Base-by-base conservation (phyloP, 2,113 vertebrate genomes). In the Taxidea taxus region DNA sequence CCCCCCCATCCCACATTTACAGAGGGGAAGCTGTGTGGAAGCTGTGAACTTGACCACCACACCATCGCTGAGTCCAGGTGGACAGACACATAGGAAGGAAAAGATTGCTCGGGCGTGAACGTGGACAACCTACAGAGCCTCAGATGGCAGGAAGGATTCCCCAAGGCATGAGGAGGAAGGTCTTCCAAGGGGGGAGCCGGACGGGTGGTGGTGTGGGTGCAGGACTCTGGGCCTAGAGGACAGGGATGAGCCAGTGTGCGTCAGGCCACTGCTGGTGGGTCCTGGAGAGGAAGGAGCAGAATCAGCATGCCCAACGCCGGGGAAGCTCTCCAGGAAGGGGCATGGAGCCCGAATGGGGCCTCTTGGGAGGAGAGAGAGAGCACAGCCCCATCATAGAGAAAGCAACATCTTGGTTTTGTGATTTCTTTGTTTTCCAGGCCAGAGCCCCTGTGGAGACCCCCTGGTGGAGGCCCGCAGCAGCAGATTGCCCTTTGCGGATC, bases 371-470 rank as follows among this genome's bases (percentile, higher is more conserved):
- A 34, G 56, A 21, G 44, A 31, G 78, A 34, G 78, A 87, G 20
- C 0, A 1, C 13, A 1, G 3, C n/a, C 47, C 4, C 2, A 58
- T 77, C 58, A 12, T 3, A 12, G 31, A 7, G 4, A 31, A 18
- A 39, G 68, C 3, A 0, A 42, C 25, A 4, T 18, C 31, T 51
- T 8, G 2, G 54, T 62, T 83, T 81, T 54, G 74, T 29, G 96
- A 94, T 6, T 23, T 87, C 81, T 88, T 27, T 89, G 74, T 80
- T 78, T 86, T 89, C 91, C 94, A 94, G 81, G 85, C 94, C 21
- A 3, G 15, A 66, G 95, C 87, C 70, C 29, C 34, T 4, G 3
- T 20, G 1, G 20, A 56, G 54, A 20, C 54, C 70, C 20, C 77
- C 62, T 87, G 6, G 18, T 12, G 13, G 75, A 90, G 88, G 34